Conservation (phyloP, 2,888 invertebrate species). For the Strigamia crassipes region DNA sequence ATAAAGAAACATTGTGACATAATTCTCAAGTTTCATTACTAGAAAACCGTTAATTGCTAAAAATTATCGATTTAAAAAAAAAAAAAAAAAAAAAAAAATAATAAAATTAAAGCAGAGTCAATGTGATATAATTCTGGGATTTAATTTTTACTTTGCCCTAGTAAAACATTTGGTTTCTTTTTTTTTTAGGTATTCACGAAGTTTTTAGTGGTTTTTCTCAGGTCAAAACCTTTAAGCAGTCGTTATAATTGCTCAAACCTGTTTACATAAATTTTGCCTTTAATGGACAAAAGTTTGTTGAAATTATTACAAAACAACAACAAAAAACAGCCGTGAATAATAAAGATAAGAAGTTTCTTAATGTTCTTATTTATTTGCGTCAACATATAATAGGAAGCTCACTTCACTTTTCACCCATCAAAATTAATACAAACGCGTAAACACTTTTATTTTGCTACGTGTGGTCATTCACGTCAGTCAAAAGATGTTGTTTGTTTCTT, state of each 20-base stretch:
- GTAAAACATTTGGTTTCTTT: not conserved
- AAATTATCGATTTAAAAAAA: not conserved
- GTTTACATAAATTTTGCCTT: not conserved
- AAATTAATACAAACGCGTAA: not conserved
- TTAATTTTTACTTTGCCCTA: no score
- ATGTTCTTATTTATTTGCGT: no score
- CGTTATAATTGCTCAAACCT: not conserved
- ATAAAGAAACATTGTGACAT: conserved; percentile 12
- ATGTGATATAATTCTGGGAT: not conserved
- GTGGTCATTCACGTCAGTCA: not conserved
- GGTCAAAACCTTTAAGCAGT: not conserved
- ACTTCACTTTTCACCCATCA: no score
- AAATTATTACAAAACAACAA: not conserved
- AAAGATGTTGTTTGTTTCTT: conserved; percentile 19
- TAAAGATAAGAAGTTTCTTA: no score
- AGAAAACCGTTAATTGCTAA: not conserved
- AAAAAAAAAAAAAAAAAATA: not conserved
- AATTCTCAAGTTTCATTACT: conserved; percentile 15
- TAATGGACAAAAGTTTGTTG: not conserved
- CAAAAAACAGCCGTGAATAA: no score
- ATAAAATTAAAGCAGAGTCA: no score
- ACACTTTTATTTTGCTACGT: not conserved
- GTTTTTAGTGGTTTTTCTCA: not conserved
- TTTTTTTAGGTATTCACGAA: not conserved
- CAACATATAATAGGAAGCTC: no score